Evolutionary conservation across 2,113 vertebrate genomes (phyloP).

Genomic region (Ia io): DNA sequence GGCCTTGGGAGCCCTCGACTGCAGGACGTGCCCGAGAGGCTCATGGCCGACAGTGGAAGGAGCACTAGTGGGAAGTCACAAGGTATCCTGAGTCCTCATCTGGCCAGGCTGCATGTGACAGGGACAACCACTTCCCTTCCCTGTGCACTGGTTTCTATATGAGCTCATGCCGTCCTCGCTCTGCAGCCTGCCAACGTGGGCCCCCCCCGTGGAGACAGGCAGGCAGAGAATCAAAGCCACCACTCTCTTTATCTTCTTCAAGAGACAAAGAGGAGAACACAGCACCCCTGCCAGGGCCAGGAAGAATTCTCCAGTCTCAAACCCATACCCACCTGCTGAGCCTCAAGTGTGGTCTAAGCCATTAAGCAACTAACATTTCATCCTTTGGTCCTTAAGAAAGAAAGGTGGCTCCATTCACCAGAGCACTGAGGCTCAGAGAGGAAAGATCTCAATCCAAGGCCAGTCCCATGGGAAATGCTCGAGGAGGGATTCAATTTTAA

Average conservation of each 20-base stretch:
- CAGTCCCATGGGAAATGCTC: background rate
- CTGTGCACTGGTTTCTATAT: background rate
- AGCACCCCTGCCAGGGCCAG: background rate
- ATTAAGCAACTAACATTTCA: background rate
- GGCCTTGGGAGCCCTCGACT: fast-evolving
- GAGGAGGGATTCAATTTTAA: background rate
- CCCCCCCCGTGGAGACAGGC: background rate
- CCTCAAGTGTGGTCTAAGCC: background rate
- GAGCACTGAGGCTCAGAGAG: background rate
- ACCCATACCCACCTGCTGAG: background rate
- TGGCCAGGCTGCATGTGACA: background rate
- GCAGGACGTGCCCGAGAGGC: background rate
- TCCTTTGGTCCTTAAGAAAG: background rate
- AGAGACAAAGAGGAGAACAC: background rate
- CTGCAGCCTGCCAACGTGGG: background rate
- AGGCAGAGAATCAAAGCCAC: background rate
- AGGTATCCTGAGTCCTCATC: background rate
- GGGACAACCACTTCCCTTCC: conserved; percentile 44
- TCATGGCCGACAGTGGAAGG: background rate
- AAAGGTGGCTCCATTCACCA: background rate
- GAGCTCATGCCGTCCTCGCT: background rate
- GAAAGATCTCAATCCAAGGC: background rate
- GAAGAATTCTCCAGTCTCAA: background rate
- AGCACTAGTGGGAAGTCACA: conserved; percentile 6
- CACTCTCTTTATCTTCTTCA: background rate